Evolutionary conservation across 2,888 invertebrate genomes (phyloP).

Genomic region (Nycteola revayana): DNA sequence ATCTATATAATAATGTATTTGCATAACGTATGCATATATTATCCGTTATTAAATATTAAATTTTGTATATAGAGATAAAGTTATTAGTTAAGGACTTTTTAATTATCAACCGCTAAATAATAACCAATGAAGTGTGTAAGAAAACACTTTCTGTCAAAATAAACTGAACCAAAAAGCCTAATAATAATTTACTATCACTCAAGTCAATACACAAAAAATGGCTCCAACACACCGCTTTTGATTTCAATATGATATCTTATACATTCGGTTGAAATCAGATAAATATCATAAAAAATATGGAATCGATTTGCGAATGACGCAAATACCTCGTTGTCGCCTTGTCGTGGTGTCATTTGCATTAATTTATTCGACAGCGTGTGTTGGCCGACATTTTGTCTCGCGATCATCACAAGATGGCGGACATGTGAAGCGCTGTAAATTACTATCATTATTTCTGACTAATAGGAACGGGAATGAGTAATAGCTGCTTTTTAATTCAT

Average conservation of each 20-base stretch:
- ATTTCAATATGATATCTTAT: constrained; percentile 45
- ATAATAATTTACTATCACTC: too few species aligned
- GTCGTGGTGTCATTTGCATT: constrained; percentile 55
- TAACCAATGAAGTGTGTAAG: too few species aligned
- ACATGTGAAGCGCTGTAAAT: constrained; percentile 13
- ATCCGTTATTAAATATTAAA: too few species aligned
- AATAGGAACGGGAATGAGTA: constrained; percentile 1
- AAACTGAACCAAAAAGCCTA: too few species aligned
- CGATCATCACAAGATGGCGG: constrained; percentile 32
- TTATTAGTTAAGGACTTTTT: too few species aligned
- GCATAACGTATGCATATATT: too few species aligned
- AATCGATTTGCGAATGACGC: constrained; percentile 59
- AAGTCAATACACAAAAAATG: constrained; percentile 17
- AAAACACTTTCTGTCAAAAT: too few species aligned
- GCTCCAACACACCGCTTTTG: constrained; percentile 21
- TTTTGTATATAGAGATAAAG: too few species aligned
- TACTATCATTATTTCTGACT: constrained; percentile 1
- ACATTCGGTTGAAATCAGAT: constrained; percentile 39
- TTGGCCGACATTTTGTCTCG: constrained; percentile 55
- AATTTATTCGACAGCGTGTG: constrained; percentile 56
- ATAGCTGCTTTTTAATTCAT: too few species aligned
- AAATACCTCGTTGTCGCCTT: constrained; percentile 45
- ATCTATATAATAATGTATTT: too few species aligned
- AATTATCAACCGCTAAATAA: too few species aligned
- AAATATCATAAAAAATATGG: constrained; percentile 36